Base-by-base conservation (phyloP, 1,140 invertebrate species). In the Saccostrea echinata region DNA sequence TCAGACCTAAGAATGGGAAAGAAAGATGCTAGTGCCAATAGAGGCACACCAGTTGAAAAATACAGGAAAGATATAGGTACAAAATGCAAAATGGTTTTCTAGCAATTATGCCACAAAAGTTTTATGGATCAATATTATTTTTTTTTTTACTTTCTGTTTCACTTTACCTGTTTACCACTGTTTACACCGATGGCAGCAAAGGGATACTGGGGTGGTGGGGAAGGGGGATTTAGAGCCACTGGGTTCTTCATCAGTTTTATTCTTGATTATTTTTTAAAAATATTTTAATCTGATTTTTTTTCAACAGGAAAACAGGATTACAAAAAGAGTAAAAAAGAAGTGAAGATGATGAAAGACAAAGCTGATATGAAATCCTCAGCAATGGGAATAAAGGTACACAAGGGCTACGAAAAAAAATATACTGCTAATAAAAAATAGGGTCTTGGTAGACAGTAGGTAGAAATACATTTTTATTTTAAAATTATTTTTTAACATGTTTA, bases 321-420 rank as follows among this genome's bases (percentile, higher is more conserved):
- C 27, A 84, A 84, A 55, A 84, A 84, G 83, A 84, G 83, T 84
- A 84, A 84, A 84, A 84, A 84, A 57, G 83, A 84, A 61, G 52
- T 84, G 51, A 84, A 84, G 24, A 24, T 57, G 30, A 84, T 84
- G 52, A 84, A 84, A 64, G 6, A 61, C 43, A 84, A 33, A 57
- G 83, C 83, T 30, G 83, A 84, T 84, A 61, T 35, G 30, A 84
- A 84, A 84, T 27, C 83, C 9, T 57, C 83, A 57, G 52, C 83
- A 21, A 2, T 84, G 18, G 83, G 83, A 84, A 61, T 84, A 51
- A 84, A 55, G 83, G 83, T 84, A 52, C 33, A 51, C 12, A 21
- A 3, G n/a, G n/a, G n/a, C n/a, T n/a, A n/a, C n/a, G n/a, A n/a
- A n/a, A n/a, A n/a, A n/a, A n/a, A n/a, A n/a, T n/a, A n/a, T n/a